Percentiles rank a stretch among this genome's conserved stretches.
Conservation (phyloP, 1,140 invertebrate genomes). For the Augochlora pura region DNA sequence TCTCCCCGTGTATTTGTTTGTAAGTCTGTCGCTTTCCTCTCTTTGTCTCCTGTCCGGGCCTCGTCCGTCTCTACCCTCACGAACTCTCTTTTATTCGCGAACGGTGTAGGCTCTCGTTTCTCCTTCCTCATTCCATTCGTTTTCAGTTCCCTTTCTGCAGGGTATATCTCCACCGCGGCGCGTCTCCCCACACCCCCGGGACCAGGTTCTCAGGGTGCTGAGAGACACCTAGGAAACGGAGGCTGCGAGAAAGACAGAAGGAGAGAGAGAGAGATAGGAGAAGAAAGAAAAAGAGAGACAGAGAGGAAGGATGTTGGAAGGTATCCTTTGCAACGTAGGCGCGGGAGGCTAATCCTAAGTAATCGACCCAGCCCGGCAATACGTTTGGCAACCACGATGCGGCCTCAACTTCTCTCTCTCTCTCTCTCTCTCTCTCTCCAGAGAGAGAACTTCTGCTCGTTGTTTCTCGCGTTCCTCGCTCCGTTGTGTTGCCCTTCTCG, state of each 20-base stretch:
- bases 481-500: constrained; percentile 16
- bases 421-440: too few relatives aligned
- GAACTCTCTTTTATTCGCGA: constrained; percentile 57
- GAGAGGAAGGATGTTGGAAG: neutral
- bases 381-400: constrained; percentile 43
- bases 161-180: too few relatives aligned
- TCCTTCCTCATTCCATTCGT: constrained; percentile 72
- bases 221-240: neutral
- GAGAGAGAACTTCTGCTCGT: neutral
- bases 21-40: constrained; percentile 42
- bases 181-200: neutral
- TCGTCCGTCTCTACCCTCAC: constrained; percentile 49
- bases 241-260: neutral
- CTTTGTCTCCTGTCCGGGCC: constrained; percentile 31
- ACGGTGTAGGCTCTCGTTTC: constrained; percentile 37
- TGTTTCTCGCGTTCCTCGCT: neutral
- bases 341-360: constrained; percentile 51
- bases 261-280: too few relatives aligned
- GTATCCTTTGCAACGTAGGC: constrained; percentile 42
- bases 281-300: too few relatives aligned
- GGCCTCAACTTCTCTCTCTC: too few relatives aligned
- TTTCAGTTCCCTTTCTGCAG: constrained; percentile 45
- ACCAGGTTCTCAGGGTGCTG: neutral
- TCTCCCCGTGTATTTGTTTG: constrained; percentile 53
- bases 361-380: constrained; percentile 47